Conservation (phyloP, 2,113 vertebrate species). For the Pterocles orientalis region DNA sequence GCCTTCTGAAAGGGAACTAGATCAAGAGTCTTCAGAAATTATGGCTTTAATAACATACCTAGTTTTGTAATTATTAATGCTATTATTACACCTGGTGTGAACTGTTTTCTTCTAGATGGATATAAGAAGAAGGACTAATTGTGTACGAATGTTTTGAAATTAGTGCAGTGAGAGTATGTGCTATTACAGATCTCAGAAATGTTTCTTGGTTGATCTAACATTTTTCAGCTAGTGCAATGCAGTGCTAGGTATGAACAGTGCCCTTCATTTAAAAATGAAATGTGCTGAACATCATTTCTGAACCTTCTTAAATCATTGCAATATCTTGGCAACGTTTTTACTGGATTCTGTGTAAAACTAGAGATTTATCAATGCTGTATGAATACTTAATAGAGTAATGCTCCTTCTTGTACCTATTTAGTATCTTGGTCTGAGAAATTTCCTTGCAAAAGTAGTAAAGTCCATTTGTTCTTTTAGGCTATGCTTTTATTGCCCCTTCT, state of each 20-base stretch:
- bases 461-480: background rate
- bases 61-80: background rate
- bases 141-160: background rate
- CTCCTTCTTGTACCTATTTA: background rate
- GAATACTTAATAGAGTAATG: background rate
- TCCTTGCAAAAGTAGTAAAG: background rate
- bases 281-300: background rate
- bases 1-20: background rate
- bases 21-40: background rate
- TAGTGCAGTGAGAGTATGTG: background rate
- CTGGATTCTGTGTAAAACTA: background rate
- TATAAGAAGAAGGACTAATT: background rate
- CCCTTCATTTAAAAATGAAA: background rate
- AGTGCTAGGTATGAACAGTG: background rate
- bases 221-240: background rate
- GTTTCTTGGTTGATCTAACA: background rate
- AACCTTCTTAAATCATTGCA: background rate
- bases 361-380: background rate
- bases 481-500: background rate
- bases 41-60: background rate
- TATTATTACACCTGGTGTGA: background rate
- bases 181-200: background rate
- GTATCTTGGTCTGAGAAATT: background rate
- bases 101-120: background rate
- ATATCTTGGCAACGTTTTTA: background rate